Evolutionary conservation across 2,888 invertebrate genomes (phyloP).

Genomic region (Panopea generosa): DNA sequence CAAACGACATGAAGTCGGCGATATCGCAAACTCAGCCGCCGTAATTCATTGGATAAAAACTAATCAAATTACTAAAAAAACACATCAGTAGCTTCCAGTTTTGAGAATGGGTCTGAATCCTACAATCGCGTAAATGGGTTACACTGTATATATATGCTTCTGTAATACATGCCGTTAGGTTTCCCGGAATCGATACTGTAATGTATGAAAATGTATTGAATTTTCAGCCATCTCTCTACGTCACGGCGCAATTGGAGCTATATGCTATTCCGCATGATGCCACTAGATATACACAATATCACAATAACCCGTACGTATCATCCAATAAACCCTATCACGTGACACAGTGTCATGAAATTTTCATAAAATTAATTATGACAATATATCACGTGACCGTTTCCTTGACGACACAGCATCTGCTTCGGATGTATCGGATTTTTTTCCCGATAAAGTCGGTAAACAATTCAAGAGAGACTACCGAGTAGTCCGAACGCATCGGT

Average conservation of each 20-base stretch:
- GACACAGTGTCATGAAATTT: slow-evolving; percentile 61
- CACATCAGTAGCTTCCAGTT: slow-evolving; percentile 34
- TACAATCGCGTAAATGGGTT: slow-evolving; percentile 40
- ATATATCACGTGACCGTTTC: slow-evolving; percentile 61
- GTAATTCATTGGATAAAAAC: slow-evolving; percentile 13
- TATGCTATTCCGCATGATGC: slow-evolving; percentile 44
- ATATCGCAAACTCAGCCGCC: background rate
- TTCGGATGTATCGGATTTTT: slow-evolving; percentile 59
- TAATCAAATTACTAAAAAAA: slow-evolving; percentile 24
- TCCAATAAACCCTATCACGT: slow-evolving; percentile 59
- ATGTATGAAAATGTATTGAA: slow-evolving; percentile 63
- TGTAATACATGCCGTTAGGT: slow-evolving; percentile 42
- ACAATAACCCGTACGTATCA: slow-evolving; percentile 57
- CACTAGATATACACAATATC: slow-evolving; percentile 44
- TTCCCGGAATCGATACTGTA: slow-evolving; percentile 53
- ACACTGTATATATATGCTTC: slow-evolving; percentile 33
- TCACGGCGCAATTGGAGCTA: slow-evolving; percentile 46
- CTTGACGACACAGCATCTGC: slow-evolving; percentile 59
- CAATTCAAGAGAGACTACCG: slow-evolving; percentile 54
- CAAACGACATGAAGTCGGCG: background rate
- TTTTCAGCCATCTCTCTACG: slow-evolving; percentile 54
- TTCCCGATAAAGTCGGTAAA: slow-evolving; percentile 14
- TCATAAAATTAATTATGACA: slow-evolving; percentile 68
- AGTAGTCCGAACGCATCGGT: slow-evolving; percentile 37
- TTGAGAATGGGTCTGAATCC: slow-evolving; percentile 35